Evolutionary conservation across 1,140 invertebrate genomes (phyloP).

Genomic region (Drosophila nigrodunni): DNA sequence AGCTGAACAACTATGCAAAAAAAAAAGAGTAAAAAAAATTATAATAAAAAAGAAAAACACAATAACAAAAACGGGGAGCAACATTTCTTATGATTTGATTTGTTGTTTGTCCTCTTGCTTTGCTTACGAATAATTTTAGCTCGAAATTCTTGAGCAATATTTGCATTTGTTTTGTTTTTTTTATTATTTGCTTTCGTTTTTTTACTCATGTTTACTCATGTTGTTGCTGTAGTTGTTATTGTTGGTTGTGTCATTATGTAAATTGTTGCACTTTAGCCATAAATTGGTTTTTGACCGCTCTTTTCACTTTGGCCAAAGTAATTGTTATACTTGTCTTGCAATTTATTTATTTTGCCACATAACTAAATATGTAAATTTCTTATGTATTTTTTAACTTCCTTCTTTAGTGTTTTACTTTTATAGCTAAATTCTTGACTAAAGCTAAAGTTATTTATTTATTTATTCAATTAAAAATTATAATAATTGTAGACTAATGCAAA

Average conservation of each 20-base stretch:
- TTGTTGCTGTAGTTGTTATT: slow-evolving; percentile 15
- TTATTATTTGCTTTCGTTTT: background rate
- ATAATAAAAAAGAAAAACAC: background rate
- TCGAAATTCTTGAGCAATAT: slow-evolving; percentile 47
- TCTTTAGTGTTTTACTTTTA: slow-evolving; percentile 18
- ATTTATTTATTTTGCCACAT: slow-evolving; percentile 7
- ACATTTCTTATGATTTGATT: slow-evolving; percentile 46
- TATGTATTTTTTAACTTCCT: slow-evolving; percentile 3
- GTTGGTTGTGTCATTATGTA: slow-evolving; percentile 24
- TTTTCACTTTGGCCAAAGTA: slow-evolving; percentile 35
- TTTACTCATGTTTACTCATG: background rate
- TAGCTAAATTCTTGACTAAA: slow-evolving; percentile 48
- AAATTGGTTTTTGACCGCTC: slow-evolving; percentile 22
- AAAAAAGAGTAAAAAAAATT: background rate
- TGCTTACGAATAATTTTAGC: slow-evolving; percentile 41
- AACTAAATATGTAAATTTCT: slow-evolving; percentile 34
- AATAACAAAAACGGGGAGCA: slow-evolving; percentile 1
- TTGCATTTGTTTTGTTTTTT: slow-evolving; percentile 30
- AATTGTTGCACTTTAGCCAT: slow-evolving; percentile 46
- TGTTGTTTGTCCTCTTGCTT: slow-evolving; percentile 40
- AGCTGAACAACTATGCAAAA: background rate
- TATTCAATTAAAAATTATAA: slow-evolving; percentile 15
- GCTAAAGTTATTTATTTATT: slow-evolving; percentile 47
- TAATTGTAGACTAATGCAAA: slow-evolving; percentile 24
- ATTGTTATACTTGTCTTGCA: slow-evolving; percentile 21